A percentile compares a stretch with the other conserved stretches of the same genome.
These are phyloP conservation scores for Lophura nycthemera DNA, from an alignment of 2,113 vertebrate species.

Conservation along the genomic window DNA sequence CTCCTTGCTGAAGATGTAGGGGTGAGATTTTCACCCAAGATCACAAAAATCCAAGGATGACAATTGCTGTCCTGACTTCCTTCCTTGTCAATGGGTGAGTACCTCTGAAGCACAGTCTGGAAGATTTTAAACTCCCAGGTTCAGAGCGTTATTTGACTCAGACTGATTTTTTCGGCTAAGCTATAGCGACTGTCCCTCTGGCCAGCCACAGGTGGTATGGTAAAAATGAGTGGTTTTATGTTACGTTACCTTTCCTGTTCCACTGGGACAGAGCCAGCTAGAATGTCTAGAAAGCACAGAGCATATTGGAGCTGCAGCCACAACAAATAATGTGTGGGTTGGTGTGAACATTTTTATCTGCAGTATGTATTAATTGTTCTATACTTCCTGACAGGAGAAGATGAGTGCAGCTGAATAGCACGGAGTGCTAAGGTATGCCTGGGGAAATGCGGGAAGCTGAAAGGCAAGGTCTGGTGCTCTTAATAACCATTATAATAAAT, in stretches of 20 bases:
- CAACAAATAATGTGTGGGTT: conserved; percentile 41
- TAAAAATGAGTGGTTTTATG: neutral
- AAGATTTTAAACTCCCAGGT: neutral
- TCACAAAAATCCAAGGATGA: neutral
- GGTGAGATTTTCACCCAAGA: neutral
- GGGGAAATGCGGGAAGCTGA: conserved; percentile 36
- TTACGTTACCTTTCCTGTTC: neutral
- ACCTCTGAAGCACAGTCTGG: neutral
- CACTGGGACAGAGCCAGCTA: neutral
- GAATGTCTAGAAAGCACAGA: conserved; percentile 23
- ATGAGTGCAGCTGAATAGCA: conserved; percentile 18
- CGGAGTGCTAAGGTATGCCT: conserved; percentile 20
- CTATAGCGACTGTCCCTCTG: neutral
- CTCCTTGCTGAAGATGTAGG: neutral
- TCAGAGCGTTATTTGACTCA: neutral
- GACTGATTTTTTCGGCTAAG: neutral
- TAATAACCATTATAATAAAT: conserved; percentile 51
- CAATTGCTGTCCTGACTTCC: neutral
- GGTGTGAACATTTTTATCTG: conserved; percentile 51
- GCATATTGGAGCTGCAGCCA: neutral
- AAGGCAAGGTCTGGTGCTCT: conserved; percentile 32
- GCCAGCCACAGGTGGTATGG: neutral
- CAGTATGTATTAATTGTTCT: conserved; percentile 27
- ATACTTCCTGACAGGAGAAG: conserved; percentile 36
- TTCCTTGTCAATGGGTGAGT: neutral